These are phyloP conservation scores for Oophaga pumilio DNA, from an alignment of 2,113 vertebrate species.

Conservation along the genomic window DNA sequence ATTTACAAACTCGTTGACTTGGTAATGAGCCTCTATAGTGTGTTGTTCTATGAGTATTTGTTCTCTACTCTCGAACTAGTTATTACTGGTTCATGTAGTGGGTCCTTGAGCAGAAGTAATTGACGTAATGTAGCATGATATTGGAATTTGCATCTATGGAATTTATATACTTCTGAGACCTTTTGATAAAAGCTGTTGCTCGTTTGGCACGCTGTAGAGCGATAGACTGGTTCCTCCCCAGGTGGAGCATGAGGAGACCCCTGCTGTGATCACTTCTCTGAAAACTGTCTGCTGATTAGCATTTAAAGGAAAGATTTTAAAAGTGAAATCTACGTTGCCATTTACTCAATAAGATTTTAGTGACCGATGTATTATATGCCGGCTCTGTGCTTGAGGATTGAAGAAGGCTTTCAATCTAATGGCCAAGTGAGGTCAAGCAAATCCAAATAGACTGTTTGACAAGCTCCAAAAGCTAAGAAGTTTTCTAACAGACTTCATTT, in stretches of 20 bases:
- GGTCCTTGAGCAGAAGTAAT: neutral
- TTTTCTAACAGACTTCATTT: neutral
- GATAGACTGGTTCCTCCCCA: neutral
- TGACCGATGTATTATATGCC: neutral
- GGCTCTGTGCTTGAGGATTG: neutral
- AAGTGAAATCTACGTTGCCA: neutral
- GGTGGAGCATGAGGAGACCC: slow-evolving; percentile 3
- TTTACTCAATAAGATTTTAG: slow-evolving; percentile 1
- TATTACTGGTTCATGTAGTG: neutral
- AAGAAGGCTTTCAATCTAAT: neutral
- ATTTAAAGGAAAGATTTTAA: slow-evolving; percentile 26
- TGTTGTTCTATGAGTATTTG: no score
- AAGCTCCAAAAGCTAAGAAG: neutral
- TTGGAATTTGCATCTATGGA: neutral
- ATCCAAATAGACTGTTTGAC: neutral
- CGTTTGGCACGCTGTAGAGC: neutral
- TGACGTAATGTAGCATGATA: neutral
- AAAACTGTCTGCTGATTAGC: neutral
- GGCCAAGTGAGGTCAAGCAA: slow-evolving; percentile 6
- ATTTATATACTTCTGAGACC: neutral
- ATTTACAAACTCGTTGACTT: no score
- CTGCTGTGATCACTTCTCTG: slow-evolving; percentile 19
- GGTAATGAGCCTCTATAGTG: no score
- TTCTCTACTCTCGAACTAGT: no score
- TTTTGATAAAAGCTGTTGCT: neutral